Base-by-base conservation (phyloP, 2,888 invertebrate genomes). In the Spicauda simplicius region DNA sequence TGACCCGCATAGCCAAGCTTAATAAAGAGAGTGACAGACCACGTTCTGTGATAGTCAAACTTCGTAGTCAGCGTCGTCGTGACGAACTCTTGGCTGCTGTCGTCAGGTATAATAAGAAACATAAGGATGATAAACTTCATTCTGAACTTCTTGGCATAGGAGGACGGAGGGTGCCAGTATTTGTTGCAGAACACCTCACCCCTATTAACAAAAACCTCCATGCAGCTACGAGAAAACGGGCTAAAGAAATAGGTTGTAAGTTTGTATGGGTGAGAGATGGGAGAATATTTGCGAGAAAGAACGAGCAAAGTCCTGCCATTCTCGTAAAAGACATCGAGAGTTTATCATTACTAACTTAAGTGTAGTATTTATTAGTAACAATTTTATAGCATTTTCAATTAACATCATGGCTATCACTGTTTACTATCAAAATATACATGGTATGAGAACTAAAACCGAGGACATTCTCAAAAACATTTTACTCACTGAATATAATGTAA, bases 121-220 rank as follows among this genome's bases (percentile, higher is more conserved):
- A 63, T 10, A 11, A 8, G 7, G 41, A 55, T 14, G 12, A 48
- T 7, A 63, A 56, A 19, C 41, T 74, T 0, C 65, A 57, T 20
- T 69, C 73, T 4, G 41, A 57, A 12, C 72, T 72, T 53, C 68
- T 75, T 0, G 73, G 73, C 45, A 56, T 63, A 5, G 62, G 55
- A 8, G 62, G 62, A 10, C 41, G 45, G 12, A 25, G 54, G 5
- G n/a, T 25, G 25, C 62, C 62, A 7, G 45, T 62, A 25, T 62
- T 55, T 25, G 62, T 62, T 4, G 4, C 45, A 10, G 63, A 63
- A 50, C 63, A 63, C 56, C 19, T 63, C 0, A 48, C 63, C 10
- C 48, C 33, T 0, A 33, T 14, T 14, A 63, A 63, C 18, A 63
- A 63, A 18, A 33, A 54, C 12, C 45, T 63, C 1, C 63, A 63